phyloP scores from a whole-genome alignment of 2,113 vertebrate genomes.

The Zapus hudsonius region DNA sequence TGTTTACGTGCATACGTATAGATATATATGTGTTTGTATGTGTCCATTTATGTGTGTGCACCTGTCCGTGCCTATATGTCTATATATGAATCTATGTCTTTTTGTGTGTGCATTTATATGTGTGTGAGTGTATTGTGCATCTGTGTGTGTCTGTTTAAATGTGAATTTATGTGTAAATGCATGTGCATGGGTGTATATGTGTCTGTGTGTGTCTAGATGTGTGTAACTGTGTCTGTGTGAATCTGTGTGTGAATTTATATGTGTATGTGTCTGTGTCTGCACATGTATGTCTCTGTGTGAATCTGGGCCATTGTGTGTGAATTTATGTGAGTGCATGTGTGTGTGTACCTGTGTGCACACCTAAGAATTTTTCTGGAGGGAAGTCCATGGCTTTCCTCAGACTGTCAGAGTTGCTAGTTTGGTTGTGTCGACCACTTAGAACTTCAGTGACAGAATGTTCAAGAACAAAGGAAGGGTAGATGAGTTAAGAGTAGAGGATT shows the following conservation, averaged over 20 bases:
- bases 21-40: background rate
- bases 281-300: too few relatives aligned
- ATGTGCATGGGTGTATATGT: too few relatives aligned
- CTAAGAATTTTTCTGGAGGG: background rate
- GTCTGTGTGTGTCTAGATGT: background rate
- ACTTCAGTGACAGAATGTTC: background rate
- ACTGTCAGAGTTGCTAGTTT: background rate
- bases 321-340: background rate
- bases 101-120: too few relatives aligned
- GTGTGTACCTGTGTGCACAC: background rate
- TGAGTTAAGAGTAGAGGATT: background rate
- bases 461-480: background rate
- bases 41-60: too few relatives aligned
- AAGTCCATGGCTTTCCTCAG: too few relatives aligned
- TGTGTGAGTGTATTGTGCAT: too few relatives aligned
- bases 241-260: too few relatives aligned
- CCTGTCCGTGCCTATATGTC: too few relatives aligned
- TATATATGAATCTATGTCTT: background rate
- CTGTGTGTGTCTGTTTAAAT: too few relatives aligned
- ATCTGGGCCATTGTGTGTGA: too few relatives aligned
- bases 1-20: fast-evolving
- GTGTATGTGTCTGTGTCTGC: too few relatives aligned
- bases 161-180: too few relatives aligned
- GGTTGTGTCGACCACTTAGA: background rate
- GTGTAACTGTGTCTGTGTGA: background rate